Percentiles rank a stretch among this genome's conserved stretches.
Conservation (phyloP, 2,797 vertebrate genomes). For the Thripadectes ignobilis region DNA sequence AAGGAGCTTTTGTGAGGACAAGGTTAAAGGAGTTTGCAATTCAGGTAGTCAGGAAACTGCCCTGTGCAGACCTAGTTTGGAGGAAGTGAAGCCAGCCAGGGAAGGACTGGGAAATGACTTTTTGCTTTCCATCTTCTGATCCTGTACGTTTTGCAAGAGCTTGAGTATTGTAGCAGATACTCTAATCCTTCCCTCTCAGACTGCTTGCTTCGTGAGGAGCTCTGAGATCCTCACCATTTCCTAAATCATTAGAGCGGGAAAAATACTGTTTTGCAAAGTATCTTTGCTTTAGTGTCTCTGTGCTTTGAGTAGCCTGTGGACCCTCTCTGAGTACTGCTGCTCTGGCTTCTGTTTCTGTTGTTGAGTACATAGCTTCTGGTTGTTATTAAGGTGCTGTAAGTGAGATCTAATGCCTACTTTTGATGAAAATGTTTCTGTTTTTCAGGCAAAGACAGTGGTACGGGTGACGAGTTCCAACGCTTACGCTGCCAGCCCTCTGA, state of each 20-base stretch:
- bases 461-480: slow-evolving; percentile 89
- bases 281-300: background rate
- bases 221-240: background rate
- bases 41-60: background rate
- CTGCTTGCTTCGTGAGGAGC: background rate
- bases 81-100: background rate
- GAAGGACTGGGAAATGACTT: background rate
- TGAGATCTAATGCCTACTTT: background rate
- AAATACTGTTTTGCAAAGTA: background rate
- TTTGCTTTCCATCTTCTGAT: background rate
- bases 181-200: background rate
- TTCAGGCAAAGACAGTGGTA: slow-evolving; percentile 85
- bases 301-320: background rate
- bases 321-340: background rate
- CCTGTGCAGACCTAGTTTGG: fast-evolving
- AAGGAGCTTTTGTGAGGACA: background rate
- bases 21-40: background rate
- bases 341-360: background rate
- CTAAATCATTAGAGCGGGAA: background rate
- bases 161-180: background rate
- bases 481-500: slow-evolving; percentile 82
- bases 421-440: background rate
- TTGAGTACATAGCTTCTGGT: background rate
- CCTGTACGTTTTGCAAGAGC: background rate
- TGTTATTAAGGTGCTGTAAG: background rate